phyloP scores from a whole-genome alignment of 1,140 invertebrate genomes.

The Camponotus vicinus region DNA sequence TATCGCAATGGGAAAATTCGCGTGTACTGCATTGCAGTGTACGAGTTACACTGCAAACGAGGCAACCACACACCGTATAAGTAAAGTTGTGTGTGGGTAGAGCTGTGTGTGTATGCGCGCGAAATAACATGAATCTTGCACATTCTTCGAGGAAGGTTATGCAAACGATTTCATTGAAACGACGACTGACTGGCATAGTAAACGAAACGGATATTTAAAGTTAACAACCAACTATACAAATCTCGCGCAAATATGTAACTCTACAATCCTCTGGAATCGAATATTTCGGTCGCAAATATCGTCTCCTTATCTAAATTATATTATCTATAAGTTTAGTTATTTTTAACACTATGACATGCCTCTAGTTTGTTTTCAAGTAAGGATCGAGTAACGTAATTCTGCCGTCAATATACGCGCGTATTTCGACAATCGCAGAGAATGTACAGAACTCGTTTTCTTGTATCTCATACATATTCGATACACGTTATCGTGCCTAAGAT shows the following conservation, averaged over 20 bases:
- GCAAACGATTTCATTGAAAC: conserved; percentile 43
- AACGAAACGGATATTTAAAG: conserved; percentile 22
- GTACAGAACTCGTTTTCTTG: background rate
- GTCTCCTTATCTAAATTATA: too few relatives aligned
- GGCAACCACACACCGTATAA: conserved; percentile 33
- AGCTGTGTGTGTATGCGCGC: background rate
- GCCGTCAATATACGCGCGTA: background rate
- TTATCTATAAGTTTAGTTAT: too few relatives aligned
- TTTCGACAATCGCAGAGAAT: background rate
- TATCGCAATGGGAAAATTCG: conserved; percentile 39
- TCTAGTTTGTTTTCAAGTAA: background rate
- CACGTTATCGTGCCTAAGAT: conserved; percentile 49
- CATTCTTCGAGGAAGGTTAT: conserved; percentile 54
- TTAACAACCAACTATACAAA: background rate
- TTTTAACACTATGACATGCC: background rate
- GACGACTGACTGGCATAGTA: conserved; percentile 3
- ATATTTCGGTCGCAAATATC: background rate
- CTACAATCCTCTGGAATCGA: background rate
- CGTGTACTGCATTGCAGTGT: conserved; percentile 26
- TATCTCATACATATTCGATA: conserved; percentile 30
- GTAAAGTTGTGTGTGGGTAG: conserved; percentile 17
- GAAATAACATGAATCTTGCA: conserved; percentile 42
- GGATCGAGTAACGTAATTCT: conserved; percentile 19
- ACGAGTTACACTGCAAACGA: conserved; percentile 26
- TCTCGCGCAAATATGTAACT: background rate